Conservation (phyloP, 2,888 invertebrate genomes). For the Brachypterus glaber region DNA sequence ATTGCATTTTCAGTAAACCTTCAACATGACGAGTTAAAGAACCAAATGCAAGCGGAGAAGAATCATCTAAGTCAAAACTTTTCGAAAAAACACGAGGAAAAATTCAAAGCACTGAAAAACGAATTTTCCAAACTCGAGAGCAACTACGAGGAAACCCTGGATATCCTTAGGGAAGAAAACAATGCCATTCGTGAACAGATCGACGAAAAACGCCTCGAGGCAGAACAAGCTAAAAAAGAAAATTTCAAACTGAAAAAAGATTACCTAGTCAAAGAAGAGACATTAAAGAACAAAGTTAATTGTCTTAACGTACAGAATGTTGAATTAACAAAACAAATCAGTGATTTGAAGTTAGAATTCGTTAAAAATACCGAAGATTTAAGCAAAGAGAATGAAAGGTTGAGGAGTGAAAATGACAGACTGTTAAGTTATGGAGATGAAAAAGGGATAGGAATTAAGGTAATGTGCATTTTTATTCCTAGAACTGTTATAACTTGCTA, state of each 20-base stretch:
- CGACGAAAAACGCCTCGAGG: constrained; percentile 33
- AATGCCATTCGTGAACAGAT: constrained; percentile 38
- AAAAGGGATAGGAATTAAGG: constrained; percentile 35
- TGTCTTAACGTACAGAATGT: constrained; percentile 22
- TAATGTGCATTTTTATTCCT: too few relatives aligned
- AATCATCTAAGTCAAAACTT: constrained; percentile 26
- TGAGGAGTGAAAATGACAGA: constrained; percentile 34
- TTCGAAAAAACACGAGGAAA: constrained; percentile 30
- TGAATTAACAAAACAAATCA: constrained; percentile 27
- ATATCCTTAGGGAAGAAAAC: constrained; percentile 39
- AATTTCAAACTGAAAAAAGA: constrained; percentile 32
- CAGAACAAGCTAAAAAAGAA: constrained; percentile 27
- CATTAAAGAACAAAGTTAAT: constrained; percentile 27
- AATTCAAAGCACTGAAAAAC: constrained; percentile 29
- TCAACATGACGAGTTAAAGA: constrained; percentile 32
- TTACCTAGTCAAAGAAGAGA: constrained; percentile 31
- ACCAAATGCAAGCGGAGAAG: constrained; percentile 29
- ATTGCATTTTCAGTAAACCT: constrained; percentile 40
- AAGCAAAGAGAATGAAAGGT: constrained; percentile 29
- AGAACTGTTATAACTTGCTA: neutral
- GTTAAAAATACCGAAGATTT: constrained; percentile 22
- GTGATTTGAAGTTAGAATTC: constrained; percentile 18
- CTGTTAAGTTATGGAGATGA: constrained; percentile 33
- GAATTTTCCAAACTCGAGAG: constrained; percentile 36
- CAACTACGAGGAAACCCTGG: constrained; percentile 35